A percentile compares a stretch with the other conserved stretches of the same genome.
phyloP scores from a whole-genome alignment of 1,140 invertebrate genomes.

The Cydia splendana region DNA sequence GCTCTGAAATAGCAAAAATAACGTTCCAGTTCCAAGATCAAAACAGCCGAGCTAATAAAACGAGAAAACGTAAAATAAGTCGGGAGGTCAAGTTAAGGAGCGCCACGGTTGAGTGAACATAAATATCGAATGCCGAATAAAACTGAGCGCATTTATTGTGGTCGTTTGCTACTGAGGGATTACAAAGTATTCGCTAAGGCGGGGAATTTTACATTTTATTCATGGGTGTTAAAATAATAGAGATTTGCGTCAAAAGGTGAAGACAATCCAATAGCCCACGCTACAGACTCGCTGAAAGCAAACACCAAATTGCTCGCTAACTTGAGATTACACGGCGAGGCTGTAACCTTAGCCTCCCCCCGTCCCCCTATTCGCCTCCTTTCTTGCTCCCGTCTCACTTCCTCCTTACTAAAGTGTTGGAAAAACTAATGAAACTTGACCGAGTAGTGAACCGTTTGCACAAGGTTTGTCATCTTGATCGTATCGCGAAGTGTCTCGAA shows the following conservation, averaged over 20 bases:
- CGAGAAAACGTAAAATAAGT: conserved; percentile 33
- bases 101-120: conserved; percentile 15
- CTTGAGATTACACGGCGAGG: conserved; percentile 68
- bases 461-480: conserved; percentile 46
- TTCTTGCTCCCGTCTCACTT: conserved; percentile 39
- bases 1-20: conserved; percentile 26
- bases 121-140: conserved; percentile 32
- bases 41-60: conserved; percentile 23
- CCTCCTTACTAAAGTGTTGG: conserved; percentile 52
- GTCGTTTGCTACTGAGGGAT: conserved; percentile 18
- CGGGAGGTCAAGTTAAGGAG: conserved; percentile 31
- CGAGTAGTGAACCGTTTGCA: conserved; percentile 40
- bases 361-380: conserved; percentile 35
- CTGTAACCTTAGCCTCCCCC: conserved; percentile 42
- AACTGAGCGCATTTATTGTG: conserved; percentile 31
- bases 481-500: conserved; percentile 22
- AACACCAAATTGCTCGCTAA: conserved; percentile 74
- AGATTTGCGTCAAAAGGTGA: conserved; percentile 25
- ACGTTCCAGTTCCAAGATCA: conserved; percentile 19
- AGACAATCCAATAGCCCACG: conserved; percentile 61
- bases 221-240: conserved; percentile 5
- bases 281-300: conserved; percentile 60
- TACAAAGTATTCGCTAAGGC: conserved; percentile 23
- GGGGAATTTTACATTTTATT: conserved; percentile 8
- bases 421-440: conserved; percentile 64